Evolutionary conservation across 30 jellyfish, hydroid and myxozoan species (phyloP).

Genomic region (Aurelia aurita complex sp. Pacific): DNA sequence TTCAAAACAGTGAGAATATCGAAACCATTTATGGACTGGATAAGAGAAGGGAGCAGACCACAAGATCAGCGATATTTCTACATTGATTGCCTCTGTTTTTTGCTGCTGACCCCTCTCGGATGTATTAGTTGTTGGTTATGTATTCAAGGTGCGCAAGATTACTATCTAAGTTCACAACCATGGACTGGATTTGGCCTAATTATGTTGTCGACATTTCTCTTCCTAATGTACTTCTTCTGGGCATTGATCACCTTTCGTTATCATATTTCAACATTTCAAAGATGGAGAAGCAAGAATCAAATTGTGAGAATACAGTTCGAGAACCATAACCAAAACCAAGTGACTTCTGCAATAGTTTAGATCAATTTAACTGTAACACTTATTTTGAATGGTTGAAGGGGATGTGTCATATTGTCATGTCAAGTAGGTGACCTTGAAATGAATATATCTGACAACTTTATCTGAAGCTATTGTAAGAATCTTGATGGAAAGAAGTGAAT

Average conservation of each 20-base stretch:
- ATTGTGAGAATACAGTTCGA: constrained; percentile 69
- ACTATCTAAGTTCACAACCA: constrained; percentile 61
- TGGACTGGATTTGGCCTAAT: constrained; percentile 97
- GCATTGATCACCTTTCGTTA: constrained; percentile 75
- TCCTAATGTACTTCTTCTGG: constrained; percentile 82
- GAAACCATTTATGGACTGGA: constrained; percentile 56
- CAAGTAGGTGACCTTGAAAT: too few species aligned
- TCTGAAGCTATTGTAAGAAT: too few species aligned
- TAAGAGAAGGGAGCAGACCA: constrained; percentile 33
- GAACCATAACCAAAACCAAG: neutral
- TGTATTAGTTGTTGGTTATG: constrained; percentile 86
- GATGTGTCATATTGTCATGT: too few species aligned
- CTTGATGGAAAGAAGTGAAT: too few species aligned
- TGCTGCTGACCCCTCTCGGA: constrained; percentile 86
- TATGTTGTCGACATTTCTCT: constrained; percentile 78
- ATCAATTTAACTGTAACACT: neutral
- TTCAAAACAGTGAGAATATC: constrained; percentile 58
- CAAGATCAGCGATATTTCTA: constrained; percentile 72
- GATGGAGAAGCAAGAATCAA: constrained; percentile 82
- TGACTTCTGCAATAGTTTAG: constrained; percentile 17
- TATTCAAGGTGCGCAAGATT: constrained; percentile 80
- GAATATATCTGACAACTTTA: too few species aligned
- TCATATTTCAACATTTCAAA: constrained; percentile 62
- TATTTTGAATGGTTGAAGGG: too few species aligned
- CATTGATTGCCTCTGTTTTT: constrained; percentile 71